Evolutionary conservation across 1,140 invertebrate genomes (phyloP).

Genomic region (Bradynema listronoti): DNA sequence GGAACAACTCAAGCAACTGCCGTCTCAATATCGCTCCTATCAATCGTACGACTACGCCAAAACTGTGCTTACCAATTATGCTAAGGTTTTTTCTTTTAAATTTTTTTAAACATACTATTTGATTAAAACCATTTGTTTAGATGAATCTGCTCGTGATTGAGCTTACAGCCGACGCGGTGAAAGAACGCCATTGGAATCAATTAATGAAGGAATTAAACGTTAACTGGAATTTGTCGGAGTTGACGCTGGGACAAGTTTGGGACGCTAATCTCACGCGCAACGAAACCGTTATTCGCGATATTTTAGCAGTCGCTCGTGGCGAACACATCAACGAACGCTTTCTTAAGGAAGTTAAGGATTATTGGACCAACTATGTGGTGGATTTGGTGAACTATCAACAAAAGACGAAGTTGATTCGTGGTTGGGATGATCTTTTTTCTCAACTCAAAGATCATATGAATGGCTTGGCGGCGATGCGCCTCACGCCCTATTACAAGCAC

Average conservation of each 20-base stretch:
- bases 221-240: conserved; percentile 86
- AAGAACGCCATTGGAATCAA: conserved; percentile 98
- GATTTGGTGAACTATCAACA: conserved; percentile 98
- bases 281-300: conserved; percentile 66
- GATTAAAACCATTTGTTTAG: conserved; percentile 58
- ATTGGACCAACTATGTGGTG: conserved; percentile 94
- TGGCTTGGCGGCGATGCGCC: conserved; percentile 92
- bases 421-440: conserved; percentile 99
- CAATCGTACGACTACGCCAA: conserved; percentile 96
- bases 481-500: conserved; percentile 97
- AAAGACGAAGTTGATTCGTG: conserved; percentile 91
- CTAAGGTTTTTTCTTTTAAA: conserved; percentile 59
- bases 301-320: conserved; percentile 78
- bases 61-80: conserved; percentile 83
- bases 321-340: conserved; percentile 99
- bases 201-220: conserved; percentile 86
- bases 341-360: conserved; percentile 92
- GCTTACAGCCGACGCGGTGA: conserved; percentile 96
- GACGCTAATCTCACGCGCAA: conserved; percentile 90
- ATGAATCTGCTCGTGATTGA: conserved; percentile 94
- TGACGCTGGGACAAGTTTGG: conserved; percentile 96
- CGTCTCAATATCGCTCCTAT: conserved; percentile 87
- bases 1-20: conserved; percentile 86
- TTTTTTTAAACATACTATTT: conserved; percentile 8
- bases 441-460: conserved; percentile 84